Conservation (phyloP, 2,797 vertebrate genomes). For the Ptychadena robeensis region DNA sequence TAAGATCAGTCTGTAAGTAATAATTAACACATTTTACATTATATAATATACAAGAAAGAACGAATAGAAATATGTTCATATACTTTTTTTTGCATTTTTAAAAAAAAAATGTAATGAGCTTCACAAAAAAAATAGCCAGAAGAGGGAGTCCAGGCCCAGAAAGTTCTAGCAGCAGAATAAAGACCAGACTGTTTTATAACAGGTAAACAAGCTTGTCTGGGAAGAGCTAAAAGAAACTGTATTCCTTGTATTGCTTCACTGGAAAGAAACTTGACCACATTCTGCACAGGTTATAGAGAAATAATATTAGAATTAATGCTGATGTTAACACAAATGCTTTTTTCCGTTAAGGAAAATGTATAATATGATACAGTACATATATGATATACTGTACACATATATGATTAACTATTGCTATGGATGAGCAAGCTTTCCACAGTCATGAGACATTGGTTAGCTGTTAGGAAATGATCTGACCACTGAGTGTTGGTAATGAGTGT, state of each 20-base stretch:
- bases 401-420: background rate
- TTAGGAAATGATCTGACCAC: background rate
- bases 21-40: background rate
- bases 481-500: background rate
- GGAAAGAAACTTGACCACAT: constrained; percentile 34
- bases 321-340: background rate
- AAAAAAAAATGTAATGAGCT: background rate
- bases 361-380: background rate
- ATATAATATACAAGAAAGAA: background rate
- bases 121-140: constrained; percentile 63
- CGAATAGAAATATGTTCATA: background rate
- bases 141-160: constrained; percentile 70
- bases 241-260: constrained; percentile 17
- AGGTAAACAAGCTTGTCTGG: constrained; percentile 55
- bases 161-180: constrained; percentile 53
- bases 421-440: background rate
- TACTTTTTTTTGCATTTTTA: background rate
- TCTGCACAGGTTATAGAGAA: constrained; percentile 25
- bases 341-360: background rate
- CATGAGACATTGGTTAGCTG: background rate
- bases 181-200: constrained; percentile 35
- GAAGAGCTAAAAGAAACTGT: constrained; percentile 40
- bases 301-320: constrained; percentile 4
- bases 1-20: background rate
- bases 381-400: background rate